Percentiles rank a stretch among this genome's conserved stretches.
These are phyloP conservation scores for Bovichtus variegatus DNA, from an alignment of 2,797 vertebrate genomes.

Conservation along the genomic window DNA sequence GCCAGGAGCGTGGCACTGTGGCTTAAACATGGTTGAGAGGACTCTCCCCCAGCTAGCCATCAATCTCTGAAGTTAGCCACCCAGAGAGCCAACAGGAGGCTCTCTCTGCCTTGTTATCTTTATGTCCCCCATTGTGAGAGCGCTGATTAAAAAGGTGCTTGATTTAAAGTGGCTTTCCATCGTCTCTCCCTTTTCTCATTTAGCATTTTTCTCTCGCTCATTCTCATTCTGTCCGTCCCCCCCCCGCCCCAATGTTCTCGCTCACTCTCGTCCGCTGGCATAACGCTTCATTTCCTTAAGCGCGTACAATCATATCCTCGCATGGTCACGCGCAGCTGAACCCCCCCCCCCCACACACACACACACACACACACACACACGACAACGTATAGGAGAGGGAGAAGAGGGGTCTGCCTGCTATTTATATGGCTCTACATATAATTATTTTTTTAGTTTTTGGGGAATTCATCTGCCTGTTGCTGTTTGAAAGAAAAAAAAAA, in stretches of 20 bases:
- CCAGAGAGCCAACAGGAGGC: conserved; percentile 45
- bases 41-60: conserved; percentile 45
- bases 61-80: conserved; percentile 55
- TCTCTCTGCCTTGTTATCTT: conserved; percentile 66
- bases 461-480: conserved; percentile 43
- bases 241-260: conserved; percentile 7
- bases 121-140: conserved; percentile 62
- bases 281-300: conserved; percentile 59
- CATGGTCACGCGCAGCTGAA: conserved; percentile 32
- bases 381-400: conserved; percentile 12
- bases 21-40: conserved; percentile 57
- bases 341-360: conserved; percentile 18
- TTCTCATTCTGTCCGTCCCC: conserved; percentile 15
- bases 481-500: conserved; percentile 3
- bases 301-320: conserved; percentile 57
- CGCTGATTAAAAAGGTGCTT: conserved; percentile 71
- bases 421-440: conserved; percentile 28
- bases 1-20: conserved; percentile 33
- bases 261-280: conserved; percentile 19
- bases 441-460: conserved; percentile 46
- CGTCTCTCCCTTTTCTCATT: conserved; percentile 32
- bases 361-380: neutral
- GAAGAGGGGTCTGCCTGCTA: conserved; percentile 6
- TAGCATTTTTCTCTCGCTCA: conserved; percentile 35
- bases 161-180: conserved; percentile 67